Base-by-base conservation (phyloP, 2,888 invertebrate species). In the Anaspis maculata region DNA sequence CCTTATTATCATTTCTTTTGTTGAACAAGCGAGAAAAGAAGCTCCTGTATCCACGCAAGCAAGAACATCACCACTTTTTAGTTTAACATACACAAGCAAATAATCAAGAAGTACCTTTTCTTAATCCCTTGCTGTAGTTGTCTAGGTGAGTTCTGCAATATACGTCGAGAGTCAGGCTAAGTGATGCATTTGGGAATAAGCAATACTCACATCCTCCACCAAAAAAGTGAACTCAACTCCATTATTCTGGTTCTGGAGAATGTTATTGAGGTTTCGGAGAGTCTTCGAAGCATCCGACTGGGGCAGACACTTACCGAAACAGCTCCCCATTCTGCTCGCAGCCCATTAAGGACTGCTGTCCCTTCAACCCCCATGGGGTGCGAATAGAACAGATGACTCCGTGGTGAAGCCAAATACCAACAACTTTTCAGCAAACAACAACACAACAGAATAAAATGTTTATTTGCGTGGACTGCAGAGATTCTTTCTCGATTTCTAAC, bases 271-370 rank as follows among this genome's bases (percentile, higher is more conserved):
- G n/a, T n/a, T 27, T 14, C 47, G 36, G 13, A 52, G 39, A 14
- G 44, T 39, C 22, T 44, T 44, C 16, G 51, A 42, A 23, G 49
- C 45, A 13, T 56, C 51, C 28, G 53, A 48, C 30, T 54, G 59
- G 42, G 66, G 60, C 50, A 69, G 60, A 52, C 70, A 70, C 49
- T 60, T 66, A 53, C 67, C 65, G 51, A 69, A 61, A 57, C 70
- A 70, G 60, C 63, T 69, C 58, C 70, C 70, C 70, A 70, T 70
- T 39, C 51, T 51, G 46, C 41, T 43, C 39, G 59, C 59, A 61
- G 61, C 48, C 62, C 61, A 44, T 37, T 37, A 45, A 48, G 62
- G 61, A 62, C 61, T 57, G 61, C 57, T 35, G 45, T 32, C 25
- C 37, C 36, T 45, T 56, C 53, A 56, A 56, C 55, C 59, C 57